Conservation (phyloP, 2,888 invertebrate species). For the Noctua pronuba region DNA sequence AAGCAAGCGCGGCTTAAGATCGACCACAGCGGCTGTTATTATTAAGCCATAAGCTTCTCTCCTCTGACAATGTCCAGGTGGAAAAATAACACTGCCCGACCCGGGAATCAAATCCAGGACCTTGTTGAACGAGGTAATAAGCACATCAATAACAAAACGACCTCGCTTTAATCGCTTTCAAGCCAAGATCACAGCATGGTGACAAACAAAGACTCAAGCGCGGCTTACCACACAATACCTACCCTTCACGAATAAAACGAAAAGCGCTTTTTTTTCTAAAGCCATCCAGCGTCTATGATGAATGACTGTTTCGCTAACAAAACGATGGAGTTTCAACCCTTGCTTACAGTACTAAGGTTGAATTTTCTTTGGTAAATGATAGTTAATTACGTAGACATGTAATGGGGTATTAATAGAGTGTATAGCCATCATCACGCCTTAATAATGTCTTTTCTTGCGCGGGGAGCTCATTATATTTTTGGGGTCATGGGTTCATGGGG, state of each 20-base stretch:
- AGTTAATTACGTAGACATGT: slow-evolving; percentile 52
- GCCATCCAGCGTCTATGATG: slow-evolving; percentile 46
- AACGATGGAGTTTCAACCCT: slow-evolving; percentile 13
- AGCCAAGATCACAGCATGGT: slow-evolving; percentile 37
- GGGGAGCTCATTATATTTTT: slow-evolving; percentile 50
- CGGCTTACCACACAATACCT: slow-evolving; percentile 47
- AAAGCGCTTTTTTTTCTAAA: slow-evolving; percentile 56
- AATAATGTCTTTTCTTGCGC: slow-evolving; percentile 46
- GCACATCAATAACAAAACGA: slow-evolving; percentile 31
- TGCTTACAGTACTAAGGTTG: slow-evolving; percentile 4
- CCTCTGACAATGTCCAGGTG: too few species aligned
- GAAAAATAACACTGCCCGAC: background rate
- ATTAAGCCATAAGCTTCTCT: too few species aligned
- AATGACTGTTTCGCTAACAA: slow-evolving; percentile 38
- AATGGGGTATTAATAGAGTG: slow-evolving; percentile 34
- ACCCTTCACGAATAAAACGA: slow-evolving; percentile 32
- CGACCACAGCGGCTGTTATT: too few species aligned
- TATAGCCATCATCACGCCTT: slow-evolving; percentile 44
- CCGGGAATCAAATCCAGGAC: background rate
- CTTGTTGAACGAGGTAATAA: background rate
- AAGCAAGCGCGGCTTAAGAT: too few species aligned
- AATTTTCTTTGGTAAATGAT: slow-evolving; percentile 30
- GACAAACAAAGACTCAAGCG: slow-evolving; percentile 49
- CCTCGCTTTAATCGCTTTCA: slow-evolving; percentile 44
- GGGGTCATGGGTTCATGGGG: slow-evolving; percentile 7